Percentiles rank a stretch among this genome's conserved stretches.
These are phyloP conservation scores for Lydus trimaculatus DNA, from an alignment of 2,888 invertebrate species.

Conservation along the genomic window DNA sequence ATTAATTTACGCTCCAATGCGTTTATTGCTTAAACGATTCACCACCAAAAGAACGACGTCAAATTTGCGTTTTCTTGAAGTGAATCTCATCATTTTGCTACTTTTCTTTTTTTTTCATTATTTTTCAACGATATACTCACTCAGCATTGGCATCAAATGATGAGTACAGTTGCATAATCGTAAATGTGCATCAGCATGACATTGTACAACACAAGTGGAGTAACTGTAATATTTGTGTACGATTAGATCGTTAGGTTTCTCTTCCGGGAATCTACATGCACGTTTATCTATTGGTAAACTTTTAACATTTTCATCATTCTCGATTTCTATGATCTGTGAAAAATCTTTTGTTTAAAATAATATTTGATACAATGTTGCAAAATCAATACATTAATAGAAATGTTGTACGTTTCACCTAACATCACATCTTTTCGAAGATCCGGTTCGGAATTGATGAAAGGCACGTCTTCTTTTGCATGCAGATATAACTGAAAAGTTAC, in stretches of 20 bases:
- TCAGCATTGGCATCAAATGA: conserved; percentile 67
- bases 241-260: conserved; percentile 58
- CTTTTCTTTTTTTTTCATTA: not conserved
- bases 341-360: not conserved
- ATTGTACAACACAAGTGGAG: conserved; percentile 67
- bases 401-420: conserved; percentile 54
- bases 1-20: not conserved
- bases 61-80: not conserved
- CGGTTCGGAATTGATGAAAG: conserved; percentile 64
- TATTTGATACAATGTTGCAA: not conserved
- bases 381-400: conserved; percentile 51
- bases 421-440: conserved; percentile 57
- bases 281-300: conserved; percentile 62
- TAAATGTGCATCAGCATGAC: conserved; percentile 64
- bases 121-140: conserved; percentile 60
- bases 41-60: not conserved
- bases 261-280: conserved; percentile 66
- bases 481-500: conserved; percentile 63
- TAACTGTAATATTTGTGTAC: conserved; percentile 67
- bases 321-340: conserved; percentile 67
- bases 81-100: not conserved
- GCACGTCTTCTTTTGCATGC: conserved; percentile 68
- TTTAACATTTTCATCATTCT: conserved; percentile 66
- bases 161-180: conserved; percentile 69
- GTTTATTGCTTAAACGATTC: not conserved